A percentile compares a stretch with the other conserved stretches of the same genome.
Evolutionary conservation across 2,113 vertebrate species (phyloP).

Genomic region (Dasyurus viverrinus): DNA sequence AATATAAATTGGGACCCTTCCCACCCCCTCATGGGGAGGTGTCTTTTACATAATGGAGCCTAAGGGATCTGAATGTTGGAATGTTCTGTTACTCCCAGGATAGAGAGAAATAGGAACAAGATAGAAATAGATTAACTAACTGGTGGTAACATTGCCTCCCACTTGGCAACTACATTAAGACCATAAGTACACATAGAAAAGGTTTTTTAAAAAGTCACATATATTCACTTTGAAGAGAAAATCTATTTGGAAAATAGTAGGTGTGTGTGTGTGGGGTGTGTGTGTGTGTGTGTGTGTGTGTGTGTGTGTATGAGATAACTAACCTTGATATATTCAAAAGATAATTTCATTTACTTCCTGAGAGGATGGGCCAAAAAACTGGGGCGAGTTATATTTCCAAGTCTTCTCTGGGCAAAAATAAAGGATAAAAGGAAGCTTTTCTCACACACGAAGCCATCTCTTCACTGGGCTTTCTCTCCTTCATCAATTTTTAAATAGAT

Average conservation of each 20-base stretch:
- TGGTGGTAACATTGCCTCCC: neutral
- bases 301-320: neutral
- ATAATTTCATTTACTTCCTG: slow-evolving; percentile 27
- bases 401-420: slow-evolving; percentile 31
- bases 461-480: neutral
- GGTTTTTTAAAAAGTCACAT: neutral
- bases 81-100: neutral
- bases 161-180: slow-evolving; percentile 27
- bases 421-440: neutral
- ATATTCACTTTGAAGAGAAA: neutral
- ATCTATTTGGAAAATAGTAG: neutral
- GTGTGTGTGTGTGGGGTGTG: neutral
- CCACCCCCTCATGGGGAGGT: neutral
- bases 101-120: neutral
- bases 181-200: neutral
- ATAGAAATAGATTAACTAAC: slow-evolving; percentile 9
- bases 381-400: neutral
- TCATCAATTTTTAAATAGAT: neutral
- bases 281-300: too few species aligned
- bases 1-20: neutral
- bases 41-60: neutral
- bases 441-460: neutral
- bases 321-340: slow-evolving; percentile 13
- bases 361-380: slow-evolving; percentile 7
- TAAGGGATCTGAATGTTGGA: neutral